A percentile compares a stretch with the other conserved stretches of the same genome.
Conservation (phyloP, 64 coral and sea anemone species). For the Porites australiensis region DNA sequence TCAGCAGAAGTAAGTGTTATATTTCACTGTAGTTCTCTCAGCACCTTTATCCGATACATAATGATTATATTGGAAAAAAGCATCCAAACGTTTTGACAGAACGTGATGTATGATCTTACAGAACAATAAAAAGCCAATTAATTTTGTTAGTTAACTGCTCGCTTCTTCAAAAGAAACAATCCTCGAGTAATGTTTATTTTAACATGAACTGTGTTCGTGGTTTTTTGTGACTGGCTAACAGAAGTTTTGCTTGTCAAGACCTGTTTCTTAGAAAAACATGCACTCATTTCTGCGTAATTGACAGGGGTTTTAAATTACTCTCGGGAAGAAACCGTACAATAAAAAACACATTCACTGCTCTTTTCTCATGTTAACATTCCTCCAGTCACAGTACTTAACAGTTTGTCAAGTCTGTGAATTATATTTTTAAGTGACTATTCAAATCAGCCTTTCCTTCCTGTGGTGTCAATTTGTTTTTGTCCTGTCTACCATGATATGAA, state of each 20-base stretch:
- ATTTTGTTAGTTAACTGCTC: constrained; percentile 1
- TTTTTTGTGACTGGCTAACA: not conserved
- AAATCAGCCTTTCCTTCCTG: no score
- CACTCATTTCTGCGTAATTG: not conserved
- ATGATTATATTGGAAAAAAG: not conserved
- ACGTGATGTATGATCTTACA: constrained; percentile 12
- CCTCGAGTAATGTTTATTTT: not conserved
- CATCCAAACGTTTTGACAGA: constrained; percentile 12
- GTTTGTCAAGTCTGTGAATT: no score
- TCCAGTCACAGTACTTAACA: no score
- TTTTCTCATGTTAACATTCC: no score
- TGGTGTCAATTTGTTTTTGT: no score
- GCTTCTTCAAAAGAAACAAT: not conserved
- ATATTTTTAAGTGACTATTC: no score
- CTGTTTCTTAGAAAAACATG: not conserved
- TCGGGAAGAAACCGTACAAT: not conserved
- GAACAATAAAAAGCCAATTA: constrained; percentile 30
- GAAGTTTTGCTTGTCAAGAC: not conserved
- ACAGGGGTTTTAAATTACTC: not conserved
- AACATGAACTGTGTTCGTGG: not conserved
- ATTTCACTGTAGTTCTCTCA: no score
- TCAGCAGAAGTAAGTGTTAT: no score
- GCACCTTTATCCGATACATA: not conserved
- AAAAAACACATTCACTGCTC: no score
- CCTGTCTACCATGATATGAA: no score